Base-by-base conservation (phyloP, 2,797 vertebrate genomes). In the Leptatherina wallacei region DNA sequence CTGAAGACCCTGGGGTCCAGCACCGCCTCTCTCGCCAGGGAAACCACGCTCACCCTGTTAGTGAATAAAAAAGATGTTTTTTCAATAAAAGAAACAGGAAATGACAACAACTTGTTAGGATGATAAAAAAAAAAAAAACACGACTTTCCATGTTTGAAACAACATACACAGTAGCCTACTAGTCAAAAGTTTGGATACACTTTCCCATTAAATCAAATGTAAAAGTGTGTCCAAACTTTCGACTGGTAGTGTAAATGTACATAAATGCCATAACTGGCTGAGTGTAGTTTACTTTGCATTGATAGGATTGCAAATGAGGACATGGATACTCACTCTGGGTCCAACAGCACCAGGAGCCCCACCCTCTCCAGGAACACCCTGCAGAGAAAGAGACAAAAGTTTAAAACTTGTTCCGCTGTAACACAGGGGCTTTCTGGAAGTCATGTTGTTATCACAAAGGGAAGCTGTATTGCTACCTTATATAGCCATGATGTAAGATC, bases 1-100 rank as follows among this genome's bases (percentile, higher is more conserved):
- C 84, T 97, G 96, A 56, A 99, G 95, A 81, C 98, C 98, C 85
- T 98, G 98, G 51, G 97, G 3, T 0, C 98, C 98, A 0, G 96
- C 94, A 78, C 96, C 93, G 63, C 98, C 98, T n/a, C 98, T 96
- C 91, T 98, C 97, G 55, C 97, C 97, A 58, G 97, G 97, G 95
- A 99, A 99, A 65, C 98, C 98, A 51, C 98, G 96, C 83, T 99
- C 98, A 2, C 98, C 98, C 98, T 99, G 61, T 85, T 18, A 73
- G 29, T 58, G 59, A 16, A 83, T 47, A 82, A 32, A 73, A 81
- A 64, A 20, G 71, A 33, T 35, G 16, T 54, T 44, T n/a, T 49
- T 62, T 86, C 14, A 84, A 12, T 5, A 11, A 11, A 4, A 75
- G 35, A 35, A 36, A 68, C 29, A 22, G 11, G 3, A 51, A 47